Evolutionary conservation across 2,113 vertebrate genomes (phyloP), one percentile per base, ranked within the genome.

Genomic region (Alligator mississippiensis): DNA sequence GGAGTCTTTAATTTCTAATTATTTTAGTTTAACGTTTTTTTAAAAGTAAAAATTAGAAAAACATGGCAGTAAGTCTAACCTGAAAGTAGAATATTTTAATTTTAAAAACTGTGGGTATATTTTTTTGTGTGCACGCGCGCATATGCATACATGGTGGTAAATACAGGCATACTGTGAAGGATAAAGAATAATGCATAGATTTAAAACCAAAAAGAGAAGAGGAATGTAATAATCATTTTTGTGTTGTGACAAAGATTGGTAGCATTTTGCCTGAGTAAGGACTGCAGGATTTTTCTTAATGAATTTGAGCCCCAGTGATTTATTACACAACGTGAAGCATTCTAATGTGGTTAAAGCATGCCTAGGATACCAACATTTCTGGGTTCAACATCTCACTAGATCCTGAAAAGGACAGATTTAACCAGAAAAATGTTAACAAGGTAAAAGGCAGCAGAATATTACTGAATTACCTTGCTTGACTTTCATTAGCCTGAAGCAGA

Each of bases 371-470:
- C 66, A 85, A 60, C 8, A 47, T 79, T 74, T 80, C 19, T 66
- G 16, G 11, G 75, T 58, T 25, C 62, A 66, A n/a, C 55, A 24
- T 75, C 54, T 59, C 25, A 85, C 58, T 38, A 22, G 19, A 59
- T 80, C 77, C 30, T 55, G 30, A 85, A 90, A 90, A 64, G 90
- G 62, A 75, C 80, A 88, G 58, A 55, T 86, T 92, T 82, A 94
- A 94, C 74, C 54, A 64, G 86, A 93, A 96, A 94, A 83, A 66
- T 75, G 91, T 93, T 95, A 83, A 96, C 95, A 93, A 79, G 1
- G 92, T 87, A 77, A 68, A 95, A 75, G 55, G 59, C 80, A 87
- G 82, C 72, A 91, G 86, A 94, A 92, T 87, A 93, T 86, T 91
- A 70, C 63, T 59, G 27, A 83, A 24, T 84, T 94, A 94, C 83